Evolutionary conservation across 2,888 invertebrate species (phyloP), one percentile per base, ranked within the genome.

Genomic region (Xiphydria camelus): DNA sequence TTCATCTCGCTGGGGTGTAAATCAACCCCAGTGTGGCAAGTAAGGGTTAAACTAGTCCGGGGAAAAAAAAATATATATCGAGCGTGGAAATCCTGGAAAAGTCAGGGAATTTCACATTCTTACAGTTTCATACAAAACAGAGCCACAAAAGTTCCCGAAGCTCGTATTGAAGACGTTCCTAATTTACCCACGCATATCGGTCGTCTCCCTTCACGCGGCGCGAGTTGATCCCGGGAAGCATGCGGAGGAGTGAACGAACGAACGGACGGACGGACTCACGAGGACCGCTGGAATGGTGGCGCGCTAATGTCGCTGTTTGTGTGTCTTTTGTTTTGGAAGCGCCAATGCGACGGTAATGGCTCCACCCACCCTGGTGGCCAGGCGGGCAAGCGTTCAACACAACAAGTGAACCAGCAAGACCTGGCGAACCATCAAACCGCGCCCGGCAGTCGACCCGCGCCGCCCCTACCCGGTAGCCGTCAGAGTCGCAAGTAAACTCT

Each of bases 251-350:
- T n/a, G 23, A n/a, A 23, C 23, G 23, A 23, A n/a, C 23, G 23
- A 23, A n/a, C 23, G 23, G 23, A 23, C 7, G 37, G 15, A 35
- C 9, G 18, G 15, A 18, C 33, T 17, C 37, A 29, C 14, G 36
- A 44, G 15, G 7, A 17, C 42, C 31, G 25, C 17, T 29, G 20
- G 32, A 34, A 47, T 53, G 47, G 49, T 50, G 41, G 45, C 49
- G 36, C 50, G 52, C 61, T 70, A 68, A 70, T 65, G 68, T 70
- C 62, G 64, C 63, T 68, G 59, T 64, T 69, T 71, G 57, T 66
- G 62, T 68, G 60, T 72, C 59, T 65, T 66, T 66, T 69, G 62
- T 70, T 70, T 70, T 68, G 68, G 69, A 70, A 70, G 68, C 68
- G 65, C 62, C 68, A 66, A 63, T 66, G 69, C 57, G 66, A 66